phyloP scores from a whole-genome alignment of 2,888 invertebrate species.

The Epirrhoe tristata region DNA sequence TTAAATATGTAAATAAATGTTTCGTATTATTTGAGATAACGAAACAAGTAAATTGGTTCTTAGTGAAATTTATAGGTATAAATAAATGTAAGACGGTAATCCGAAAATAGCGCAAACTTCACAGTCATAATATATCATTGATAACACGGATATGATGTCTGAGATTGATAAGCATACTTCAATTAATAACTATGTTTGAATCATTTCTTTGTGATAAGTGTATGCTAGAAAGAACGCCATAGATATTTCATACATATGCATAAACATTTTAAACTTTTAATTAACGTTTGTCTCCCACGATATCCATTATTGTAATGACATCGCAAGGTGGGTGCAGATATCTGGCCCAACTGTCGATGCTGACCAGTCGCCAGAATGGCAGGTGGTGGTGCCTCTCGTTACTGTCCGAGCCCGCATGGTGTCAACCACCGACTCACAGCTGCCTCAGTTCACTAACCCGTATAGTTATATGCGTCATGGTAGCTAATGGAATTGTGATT shows the following conservation, averaged over 20 bases:
- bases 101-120: slow-evolving; percentile 35
- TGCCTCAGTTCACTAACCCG: slow-evolving; percentile 72
- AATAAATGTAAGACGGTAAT: slow-evolving; percentile 34
- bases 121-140: slow-evolving; percentile 20
- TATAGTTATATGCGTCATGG: slow-evolving; percentile 54
- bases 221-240: neutral
- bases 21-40: slow-evolving; percentile 40
- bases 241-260: neutral
- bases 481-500: slow-evolving; percentile 60
- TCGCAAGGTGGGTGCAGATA: slow-evolving; percentile 39
- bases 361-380: slow-evolving; percentile 38
- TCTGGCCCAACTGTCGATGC: slow-evolving; percentile 40
- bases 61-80: slow-evolving; percentile 25
- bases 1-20: slow-evolving; percentile 39
- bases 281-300: neutral
- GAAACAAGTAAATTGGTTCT: slow-evolving; percentile 35
- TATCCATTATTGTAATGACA: slow-evolving; percentile 14
- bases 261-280: neutral
- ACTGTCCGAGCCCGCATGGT: slow-evolving; percentile 54
- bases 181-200: no score
- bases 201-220: no score
- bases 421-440: slow-evolving; percentile 59
- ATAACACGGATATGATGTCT: no score
- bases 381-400: slow-evolving; percentile 46
- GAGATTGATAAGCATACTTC: no score